These are phyloP conservation scores for Margarornis squamiger DNA, from an alignment of 2,797 vertebrate genomes.

Conservation along the genomic window DNA sequence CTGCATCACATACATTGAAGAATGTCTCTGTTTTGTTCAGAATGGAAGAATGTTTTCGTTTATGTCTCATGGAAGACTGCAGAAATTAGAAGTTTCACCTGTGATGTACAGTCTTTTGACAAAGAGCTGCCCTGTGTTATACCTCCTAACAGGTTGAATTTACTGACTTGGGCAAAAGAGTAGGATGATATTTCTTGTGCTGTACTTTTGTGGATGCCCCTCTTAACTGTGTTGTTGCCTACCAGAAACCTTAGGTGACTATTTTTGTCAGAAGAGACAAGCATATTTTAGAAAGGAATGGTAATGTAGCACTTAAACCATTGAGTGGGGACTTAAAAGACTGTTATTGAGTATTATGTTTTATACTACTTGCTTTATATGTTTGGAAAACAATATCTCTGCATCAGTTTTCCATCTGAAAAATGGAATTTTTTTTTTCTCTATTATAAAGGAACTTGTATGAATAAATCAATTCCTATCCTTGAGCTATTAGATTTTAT, in stretches of 20 bases:
- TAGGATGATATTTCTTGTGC: rapidly evolving
- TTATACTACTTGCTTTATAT: background rate
- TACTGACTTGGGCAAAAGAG: background rate
- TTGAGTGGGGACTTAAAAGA: background rate
- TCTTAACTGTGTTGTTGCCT: background rate
- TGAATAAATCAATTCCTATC: background rate
- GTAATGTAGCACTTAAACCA: background rate
- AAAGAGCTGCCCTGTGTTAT: background rate
- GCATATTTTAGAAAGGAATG: background rate
- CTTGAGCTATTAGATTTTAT: background rate
- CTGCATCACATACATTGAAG: background rate
- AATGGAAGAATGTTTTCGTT: background rate
- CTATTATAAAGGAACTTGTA: background rate
- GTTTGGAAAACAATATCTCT: background rate
- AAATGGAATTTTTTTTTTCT: background rate
- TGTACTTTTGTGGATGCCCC: background rate
- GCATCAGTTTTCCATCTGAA: background rate
- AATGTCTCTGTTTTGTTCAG: background rate
- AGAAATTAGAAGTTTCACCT: background rate
- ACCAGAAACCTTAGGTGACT: background rate
- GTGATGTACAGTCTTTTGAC: background rate
- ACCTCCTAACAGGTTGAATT: background rate
- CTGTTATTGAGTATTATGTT: background rate
- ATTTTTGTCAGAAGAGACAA: background rate
- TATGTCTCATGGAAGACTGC: background rate